Evolutionary conservation across 1,140 invertebrate species (phyloP), one percentile per base, ranked within the genome.

Genomic region (Drosophila asahinai): DNA sequence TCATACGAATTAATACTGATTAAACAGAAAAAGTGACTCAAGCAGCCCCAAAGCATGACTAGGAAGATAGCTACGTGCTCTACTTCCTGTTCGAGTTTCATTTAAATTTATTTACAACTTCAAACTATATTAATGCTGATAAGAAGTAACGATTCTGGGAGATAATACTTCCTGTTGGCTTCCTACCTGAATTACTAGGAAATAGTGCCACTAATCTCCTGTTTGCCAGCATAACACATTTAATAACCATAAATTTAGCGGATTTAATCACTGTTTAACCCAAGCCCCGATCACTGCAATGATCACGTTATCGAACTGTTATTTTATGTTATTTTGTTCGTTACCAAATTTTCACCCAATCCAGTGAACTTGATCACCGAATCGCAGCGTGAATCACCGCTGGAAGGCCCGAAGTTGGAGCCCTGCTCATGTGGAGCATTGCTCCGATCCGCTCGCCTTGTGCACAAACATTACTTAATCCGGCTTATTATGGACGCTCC

Each of bases 401-500:
- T 55, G 5, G 48, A 55, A 71, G 63, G 36, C 52, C 8, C 8
- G 54, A 33, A 58, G 55, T 19, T 11, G 55, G 55, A 62, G 60
- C 70, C 70, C 70, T 72, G 67, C 68, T 57, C 66, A 59, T 59
- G 70, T 72, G 70, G 54, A 57, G 54, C 54, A 40, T 40, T 57
- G 54, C 68, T 55, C 49, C 68, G 30, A 38, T 47, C 25, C 65
- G 68, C 51, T 72, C 51, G 68, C 52, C 65, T 42, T 73, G 54
- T 73, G 68, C 72, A 80, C 62, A 74, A 40, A 75, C 75, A 77
- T 89, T 89, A 89, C 81, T 89, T 89, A 89, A 89, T 84, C 77
- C 78, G 84, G 81, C 84, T 89, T 89, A 89, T 89, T 89, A 89
- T 81, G 70, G 84, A 83, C 77, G 84, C 83, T 81, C 63, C 63